Evolutionary conservation across 1,140 invertebrate species (phyloP).

Genomic region (Drosophila azteca): DNA sequence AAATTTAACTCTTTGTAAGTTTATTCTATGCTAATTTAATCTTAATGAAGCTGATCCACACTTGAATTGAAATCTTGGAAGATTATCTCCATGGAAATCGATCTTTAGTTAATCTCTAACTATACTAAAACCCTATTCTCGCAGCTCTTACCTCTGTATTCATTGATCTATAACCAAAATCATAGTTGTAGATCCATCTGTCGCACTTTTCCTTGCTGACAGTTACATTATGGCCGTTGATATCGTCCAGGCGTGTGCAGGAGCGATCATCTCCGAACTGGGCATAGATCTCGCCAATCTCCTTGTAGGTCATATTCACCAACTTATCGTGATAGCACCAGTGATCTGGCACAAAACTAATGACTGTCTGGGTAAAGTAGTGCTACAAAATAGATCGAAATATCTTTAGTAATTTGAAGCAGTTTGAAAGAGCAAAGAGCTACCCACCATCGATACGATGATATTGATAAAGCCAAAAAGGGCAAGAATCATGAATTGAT

Average conservation of each 20-base stretch:
- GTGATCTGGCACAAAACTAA: constrained; percentile 84
- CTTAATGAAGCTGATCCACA: too few species aligned
- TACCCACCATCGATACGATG: constrained; percentile 84
- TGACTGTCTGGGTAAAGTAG: constrained; percentile 86
- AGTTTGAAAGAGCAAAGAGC: not conserved
- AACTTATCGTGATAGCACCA: constrained; percentile 82
- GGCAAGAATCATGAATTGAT: constrained; percentile 86
- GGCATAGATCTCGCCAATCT: constrained; percentile 76
- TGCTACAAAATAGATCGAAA: constrained; percentile 59
- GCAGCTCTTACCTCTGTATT: constrained; percentile 85
- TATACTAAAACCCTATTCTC: too few species aligned
- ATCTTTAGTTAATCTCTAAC: too few species aligned
- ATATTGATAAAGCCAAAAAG: constrained; percentile 86
- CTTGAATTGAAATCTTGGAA: too few species aligned
- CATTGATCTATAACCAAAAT: constrained; percentile 85
- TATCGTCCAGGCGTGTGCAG: constrained; percentile 69
- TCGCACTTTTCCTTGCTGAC: constrained; percentile 78
- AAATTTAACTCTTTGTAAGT: too few species aligned
- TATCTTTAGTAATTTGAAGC: not conserved
- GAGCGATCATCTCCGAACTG: constrained; percentile 64
- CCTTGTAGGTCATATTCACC: constrained; percentile 78
- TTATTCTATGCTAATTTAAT: too few species aligned
- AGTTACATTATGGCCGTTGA: constrained; percentile 57
- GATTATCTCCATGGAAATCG: too few species aligned
- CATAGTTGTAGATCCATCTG: constrained; percentile 85